phyloP scores from a whole-genome alignment of 2,113 vertebrate genomes.

The Nyctibius bracteatus region DNA sequence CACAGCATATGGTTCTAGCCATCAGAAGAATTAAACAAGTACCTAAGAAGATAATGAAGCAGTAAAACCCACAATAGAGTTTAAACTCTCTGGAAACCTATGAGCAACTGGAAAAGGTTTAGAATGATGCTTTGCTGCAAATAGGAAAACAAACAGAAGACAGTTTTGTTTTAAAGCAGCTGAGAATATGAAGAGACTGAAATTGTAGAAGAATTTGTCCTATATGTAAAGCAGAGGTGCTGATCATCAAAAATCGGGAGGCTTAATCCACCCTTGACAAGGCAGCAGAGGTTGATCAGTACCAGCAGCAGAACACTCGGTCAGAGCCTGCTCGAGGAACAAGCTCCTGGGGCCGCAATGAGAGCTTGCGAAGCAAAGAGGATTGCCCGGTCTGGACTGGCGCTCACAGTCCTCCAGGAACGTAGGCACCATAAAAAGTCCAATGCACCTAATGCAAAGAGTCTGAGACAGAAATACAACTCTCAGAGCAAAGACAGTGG shows the following conservation, averaged over 20 bases:
- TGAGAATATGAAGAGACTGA: neutral
- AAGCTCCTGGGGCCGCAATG: neutral
- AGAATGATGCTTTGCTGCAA: neutral
- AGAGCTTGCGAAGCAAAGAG: neutral
- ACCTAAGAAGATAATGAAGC: neutral
- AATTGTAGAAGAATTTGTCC: neutral
- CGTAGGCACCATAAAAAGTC: neutral
- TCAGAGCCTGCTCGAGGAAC: neutral
- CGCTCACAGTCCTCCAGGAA: neutral
- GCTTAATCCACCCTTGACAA: neutral
- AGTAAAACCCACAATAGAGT: neutral
- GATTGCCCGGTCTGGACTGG: neutral
- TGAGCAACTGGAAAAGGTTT: neutral
- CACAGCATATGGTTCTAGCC: neutral
- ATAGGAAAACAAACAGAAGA: neutral
- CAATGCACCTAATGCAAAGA: neutral
- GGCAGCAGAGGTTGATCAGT: neutral
- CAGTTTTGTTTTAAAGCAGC: neutral
- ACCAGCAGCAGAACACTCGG: neutral
- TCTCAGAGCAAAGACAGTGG: neutral
- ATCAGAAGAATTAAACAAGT: neutral
- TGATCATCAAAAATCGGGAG: neutral
- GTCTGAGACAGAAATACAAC: neutral
- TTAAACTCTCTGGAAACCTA: conserved; percentile 13
- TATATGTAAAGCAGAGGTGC: neutral